Evolutionary conservation across 2,113 vertebrate genomes (phyloP).

Genomic region (Myodes glareolus): DNA sequence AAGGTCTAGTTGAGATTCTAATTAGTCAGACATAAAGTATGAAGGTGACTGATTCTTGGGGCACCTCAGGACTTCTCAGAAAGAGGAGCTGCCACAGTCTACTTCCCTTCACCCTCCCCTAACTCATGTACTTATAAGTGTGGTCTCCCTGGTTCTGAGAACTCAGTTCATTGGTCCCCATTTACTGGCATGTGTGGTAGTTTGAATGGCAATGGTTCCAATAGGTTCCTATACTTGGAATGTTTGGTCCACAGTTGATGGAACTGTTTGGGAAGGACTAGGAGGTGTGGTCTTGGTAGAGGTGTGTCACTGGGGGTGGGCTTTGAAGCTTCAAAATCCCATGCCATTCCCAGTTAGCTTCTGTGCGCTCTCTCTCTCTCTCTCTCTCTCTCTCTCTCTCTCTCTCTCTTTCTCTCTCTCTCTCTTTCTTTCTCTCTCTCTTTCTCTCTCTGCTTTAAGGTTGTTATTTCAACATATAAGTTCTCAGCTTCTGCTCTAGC

Average conservation of each 20-base stretch:
- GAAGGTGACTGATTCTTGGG: not conserved
- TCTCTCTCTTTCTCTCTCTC: not conserved
- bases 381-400: not conserved
- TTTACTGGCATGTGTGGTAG: not conserved
- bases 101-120: not conserved
- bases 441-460: not conserved
- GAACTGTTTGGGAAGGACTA: not conserved
- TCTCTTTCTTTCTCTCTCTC: not conserved
- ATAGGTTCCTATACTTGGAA: not conserved
- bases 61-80: constrained; percentile 60
- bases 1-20: not conserved
- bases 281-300: not conserved
- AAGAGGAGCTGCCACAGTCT: not conserved
- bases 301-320: not conserved
- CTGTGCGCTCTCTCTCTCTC: not conserved
- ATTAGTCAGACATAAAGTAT: constrained; percentile 25
- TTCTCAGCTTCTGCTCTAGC: not conserved
- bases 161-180: not conserved
- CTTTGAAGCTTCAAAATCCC: not conserved
- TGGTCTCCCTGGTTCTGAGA: constrained; percentile 36
- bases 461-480: too few relatives aligned
- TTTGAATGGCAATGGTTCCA: not conserved
- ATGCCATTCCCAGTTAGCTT: not conserved
- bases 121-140: not conserved
- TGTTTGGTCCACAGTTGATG: not conserved